phyloP scores from a whole-genome alignment of 1,140 invertebrate genomes.

The Megalonaias nervosa region DNA sequence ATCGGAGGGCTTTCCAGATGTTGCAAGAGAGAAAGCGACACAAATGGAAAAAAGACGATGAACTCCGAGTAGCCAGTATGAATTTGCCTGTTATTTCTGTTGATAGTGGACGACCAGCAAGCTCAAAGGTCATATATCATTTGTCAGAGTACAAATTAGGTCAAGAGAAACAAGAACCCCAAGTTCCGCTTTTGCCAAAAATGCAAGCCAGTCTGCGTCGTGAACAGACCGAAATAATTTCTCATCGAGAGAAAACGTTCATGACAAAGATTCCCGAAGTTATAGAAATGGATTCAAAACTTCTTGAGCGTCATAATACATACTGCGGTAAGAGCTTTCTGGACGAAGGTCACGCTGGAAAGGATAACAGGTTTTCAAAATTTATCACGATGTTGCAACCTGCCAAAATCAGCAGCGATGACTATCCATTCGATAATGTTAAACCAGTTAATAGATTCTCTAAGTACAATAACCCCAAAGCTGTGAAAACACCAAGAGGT shows the following conservation, averaged over 20 bases:
- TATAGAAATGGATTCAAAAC: constrained; percentile 24
- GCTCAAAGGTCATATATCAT: constrained; percentile 30
- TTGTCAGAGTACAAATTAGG: constrained; percentile 33
- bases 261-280: constrained; percentile 36
- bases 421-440: constrained; percentile 32
- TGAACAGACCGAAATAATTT: constrained; percentile 36
- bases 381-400: constrained; percentile 25
- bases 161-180: constrained; percentile 15
- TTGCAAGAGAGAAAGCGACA: constrained; percentile 31
- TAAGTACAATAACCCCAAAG: constrained; percentile 9
- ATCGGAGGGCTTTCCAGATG: constrained; percentile 29
- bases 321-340: constrained; percentile 28
- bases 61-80: constrained; percentile 32
- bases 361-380: constrained; percentile 19
- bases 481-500: background rate
- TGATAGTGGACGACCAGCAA: constrained; percentile 30
- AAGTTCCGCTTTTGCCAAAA: constrained; percentile 22
- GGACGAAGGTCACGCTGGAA: constrained; percentile 21
- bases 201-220: constrained; percentile 31
- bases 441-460: constrained; percentile 27
- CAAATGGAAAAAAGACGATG: constrained; percentile 32
- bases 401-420: constrained; percentile 13
- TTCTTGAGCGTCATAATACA: constrained; percentile 26
- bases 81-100: constrained; percentile 23
- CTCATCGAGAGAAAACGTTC: constrained; percentile 32